Conservation (phyloP, 1,140 invertebrate genomes). For the Drosophila busckii region DNA sequence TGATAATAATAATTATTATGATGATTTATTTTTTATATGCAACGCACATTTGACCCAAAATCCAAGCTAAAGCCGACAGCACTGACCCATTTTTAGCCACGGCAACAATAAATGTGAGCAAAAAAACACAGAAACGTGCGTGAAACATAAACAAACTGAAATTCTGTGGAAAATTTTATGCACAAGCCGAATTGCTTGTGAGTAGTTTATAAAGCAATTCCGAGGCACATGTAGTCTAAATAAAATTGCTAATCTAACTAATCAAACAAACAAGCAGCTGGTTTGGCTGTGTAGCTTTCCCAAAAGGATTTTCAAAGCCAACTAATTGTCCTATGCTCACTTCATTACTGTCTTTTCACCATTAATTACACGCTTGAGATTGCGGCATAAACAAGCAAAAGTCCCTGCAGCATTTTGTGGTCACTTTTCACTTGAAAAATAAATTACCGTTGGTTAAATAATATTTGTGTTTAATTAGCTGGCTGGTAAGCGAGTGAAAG, state of each 20-base stretch:
- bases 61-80: conserved; percentile 39
- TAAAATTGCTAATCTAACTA: background rate
- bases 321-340: too few relatives aligned
- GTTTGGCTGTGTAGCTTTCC: too few relatives aligned
- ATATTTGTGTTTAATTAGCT: conserved; percentile 58
- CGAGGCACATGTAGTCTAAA: background rate
- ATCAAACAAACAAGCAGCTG: too few relatives aligned
- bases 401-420: too few relatives aligned
- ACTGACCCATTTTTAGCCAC: conserved; percentile 55
- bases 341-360: too few relatives aligned
- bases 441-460: conserved; percentile 52
- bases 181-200: too few relatives aligned
- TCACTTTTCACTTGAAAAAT: too few relatives aligned
- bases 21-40: conserved; percentile 57
- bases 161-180: conserved; percentile 7
- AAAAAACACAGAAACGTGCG: background rate
- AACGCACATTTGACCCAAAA: conserved; percentile 68
- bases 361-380: too few relatives aligned
- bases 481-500: conserved; percentile 45
- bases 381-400: too few relatives aligned
- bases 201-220: background rate
- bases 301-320: too few relatives aligned
- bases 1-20: conserved; percentile 51
- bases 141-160: conserved; percentile 15
- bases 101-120: background rate